These are phyloP conservation scores for Lysandra coridon DNA, from an alignment of 2,888 invertebrate genomes.

Conservation along the genomic window DNA sequence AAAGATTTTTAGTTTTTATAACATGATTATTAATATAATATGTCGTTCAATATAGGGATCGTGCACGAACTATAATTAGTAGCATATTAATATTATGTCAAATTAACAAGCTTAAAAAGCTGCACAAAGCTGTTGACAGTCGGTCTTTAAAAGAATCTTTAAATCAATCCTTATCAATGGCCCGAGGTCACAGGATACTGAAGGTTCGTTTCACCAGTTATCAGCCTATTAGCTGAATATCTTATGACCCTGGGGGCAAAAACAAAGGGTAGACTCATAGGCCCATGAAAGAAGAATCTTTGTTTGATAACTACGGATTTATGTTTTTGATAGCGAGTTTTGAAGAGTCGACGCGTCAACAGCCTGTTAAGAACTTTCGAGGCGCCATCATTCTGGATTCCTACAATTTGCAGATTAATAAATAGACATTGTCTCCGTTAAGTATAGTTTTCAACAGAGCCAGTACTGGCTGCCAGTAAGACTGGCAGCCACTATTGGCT, in stretches of 20 bases:
- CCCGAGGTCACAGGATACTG: slow-evolving; percentile 3
- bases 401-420: background rate
- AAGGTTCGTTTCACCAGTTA: slow-evolving; percentile 1
- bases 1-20: too few species aligned
- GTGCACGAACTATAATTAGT: too few species aligned
- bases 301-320: slow-evolving; percentile 71
- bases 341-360: slow-evolving; percentile 13
- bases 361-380: background rate
- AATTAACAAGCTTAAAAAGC: background rate
- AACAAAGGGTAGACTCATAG: slow-evolving; percentile 53
- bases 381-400: background rate
- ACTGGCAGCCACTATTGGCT: too few species aligned
- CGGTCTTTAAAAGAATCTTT: background rate
- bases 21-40: too few species aligned
- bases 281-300: slow-evolving; percentile 54
- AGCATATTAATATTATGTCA: too few species aligned
- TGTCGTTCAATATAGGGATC: too few species aligned
- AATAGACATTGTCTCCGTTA: background rate
- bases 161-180: background rate
- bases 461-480: too few species aligned
- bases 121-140: background rate
- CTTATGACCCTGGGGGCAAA: slow-evolving; percentile 56
- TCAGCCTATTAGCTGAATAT: slow-evolving; percentile 51
- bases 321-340: slow-evolving; percentile 54
- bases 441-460: too few species aligned